A percentile compares a stretch with the other conserved stretches of the same genome.
Conservation (phyloP, 2,888 invertebrate genomes). For the Oxystoma pomonae region DNA sequence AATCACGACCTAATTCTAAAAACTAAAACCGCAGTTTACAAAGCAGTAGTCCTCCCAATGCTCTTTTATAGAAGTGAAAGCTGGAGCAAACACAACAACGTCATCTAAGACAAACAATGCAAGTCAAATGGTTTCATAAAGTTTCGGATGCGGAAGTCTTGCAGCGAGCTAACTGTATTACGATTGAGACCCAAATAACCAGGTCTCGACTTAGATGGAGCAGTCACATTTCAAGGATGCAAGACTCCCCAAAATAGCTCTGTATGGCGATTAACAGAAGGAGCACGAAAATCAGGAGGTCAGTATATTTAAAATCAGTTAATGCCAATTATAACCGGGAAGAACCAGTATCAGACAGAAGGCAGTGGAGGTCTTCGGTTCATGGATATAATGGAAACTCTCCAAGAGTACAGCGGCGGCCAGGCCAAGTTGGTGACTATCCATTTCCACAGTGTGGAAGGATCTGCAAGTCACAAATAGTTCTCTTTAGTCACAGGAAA, state of each 20-base stretch:
- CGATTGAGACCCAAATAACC: not conserved
- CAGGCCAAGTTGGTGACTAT: no score
- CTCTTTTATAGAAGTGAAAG: not conserved
- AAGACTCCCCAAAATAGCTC: not conserved
- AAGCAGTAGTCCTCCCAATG: not conserved
- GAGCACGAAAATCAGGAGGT: not conserved
- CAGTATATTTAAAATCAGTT: not conserved
- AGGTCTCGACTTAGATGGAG: not conserved
- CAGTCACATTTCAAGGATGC: not conserved
- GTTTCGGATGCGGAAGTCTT: not conserved
- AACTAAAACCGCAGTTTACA: not conserved
- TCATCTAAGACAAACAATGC: not conserved
- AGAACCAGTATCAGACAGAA: not conserved
- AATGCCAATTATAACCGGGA: not conserved
- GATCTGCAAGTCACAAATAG: no score
- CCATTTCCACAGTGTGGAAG: no score
- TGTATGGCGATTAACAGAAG: not conserved
- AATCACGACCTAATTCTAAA: not conserved
- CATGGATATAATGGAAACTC: no score
- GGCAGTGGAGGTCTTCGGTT: not conserved
- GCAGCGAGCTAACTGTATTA: not conserved
- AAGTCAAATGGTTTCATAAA: not conserved
- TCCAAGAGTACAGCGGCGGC: no score
- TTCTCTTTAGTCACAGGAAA: no score
- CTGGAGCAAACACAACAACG: no score